phyloP scores from a whole-genome alignment of 2,797 vertebrate species.

The Nasua narica region DNA sequence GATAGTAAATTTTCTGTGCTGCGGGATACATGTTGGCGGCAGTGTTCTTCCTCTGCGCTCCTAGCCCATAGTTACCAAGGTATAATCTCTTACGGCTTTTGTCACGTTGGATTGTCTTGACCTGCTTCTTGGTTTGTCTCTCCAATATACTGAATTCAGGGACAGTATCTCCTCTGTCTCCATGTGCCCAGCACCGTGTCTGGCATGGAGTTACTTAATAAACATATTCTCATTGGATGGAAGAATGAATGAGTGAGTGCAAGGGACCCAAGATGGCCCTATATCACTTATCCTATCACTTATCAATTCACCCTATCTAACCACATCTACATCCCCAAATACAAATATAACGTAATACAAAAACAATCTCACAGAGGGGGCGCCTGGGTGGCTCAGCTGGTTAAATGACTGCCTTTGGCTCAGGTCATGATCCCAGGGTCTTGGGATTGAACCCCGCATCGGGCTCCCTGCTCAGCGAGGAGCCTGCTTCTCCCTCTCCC shows the following conservation, averaged over 20 bases:
- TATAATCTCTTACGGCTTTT: neutral
- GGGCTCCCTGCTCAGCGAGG: no score
- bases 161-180: neutral
- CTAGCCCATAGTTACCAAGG: neutral
- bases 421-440: no score
- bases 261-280: neutral
- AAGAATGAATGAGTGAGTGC: neutral
- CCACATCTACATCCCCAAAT: neutral
- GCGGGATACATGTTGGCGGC: fast-evolving
- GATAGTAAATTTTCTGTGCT: neutral
- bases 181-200: neutral
- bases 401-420: no score
- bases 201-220: neutral
- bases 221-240: neutral
- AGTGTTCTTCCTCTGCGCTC: neutral
- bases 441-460: no score
- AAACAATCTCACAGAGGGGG: neutral
- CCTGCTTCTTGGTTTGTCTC: neutral
- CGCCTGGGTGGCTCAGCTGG: no score
- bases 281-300: neutral
- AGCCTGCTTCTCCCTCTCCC: no score
- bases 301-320: neutral
- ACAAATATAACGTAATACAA: neutral
- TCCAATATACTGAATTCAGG: neutral
- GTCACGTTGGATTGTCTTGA: neutral